Evolutionary conservation across 2,113 vertebrate genomes (phyloP).

Genomic region (Raja brachyura): DNA sequence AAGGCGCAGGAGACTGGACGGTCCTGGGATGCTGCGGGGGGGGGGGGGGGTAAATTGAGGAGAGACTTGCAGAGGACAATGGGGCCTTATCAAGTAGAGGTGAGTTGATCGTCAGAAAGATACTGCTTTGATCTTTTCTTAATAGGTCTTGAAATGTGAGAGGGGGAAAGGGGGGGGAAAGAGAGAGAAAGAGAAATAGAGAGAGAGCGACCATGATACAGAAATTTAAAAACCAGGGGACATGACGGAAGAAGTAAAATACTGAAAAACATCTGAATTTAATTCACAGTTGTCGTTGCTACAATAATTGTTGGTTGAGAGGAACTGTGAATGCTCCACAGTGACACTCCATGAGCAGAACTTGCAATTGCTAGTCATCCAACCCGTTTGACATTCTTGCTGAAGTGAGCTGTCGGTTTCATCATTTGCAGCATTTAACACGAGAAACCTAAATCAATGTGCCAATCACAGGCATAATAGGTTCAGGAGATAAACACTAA

Average conservation of each 20-base stretch:
- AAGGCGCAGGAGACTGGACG: background rate
- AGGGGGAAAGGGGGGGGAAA: too few species aligned
- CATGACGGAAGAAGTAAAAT: background rate
- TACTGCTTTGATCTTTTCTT: too few species aligned
- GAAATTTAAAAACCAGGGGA: background rate
- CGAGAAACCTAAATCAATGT: background rate
- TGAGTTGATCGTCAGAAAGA: too few species aligned
- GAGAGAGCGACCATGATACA: background rate
- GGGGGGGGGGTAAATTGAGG: too few species aligned
- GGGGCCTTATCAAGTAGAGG: background rate
- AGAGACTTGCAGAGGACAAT: background rate
- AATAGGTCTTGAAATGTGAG: too few species aligned
- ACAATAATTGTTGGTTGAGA: background rate
- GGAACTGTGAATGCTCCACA: slow-evolving; percentile 2
- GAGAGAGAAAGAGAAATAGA: too few species aligned
- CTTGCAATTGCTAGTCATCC: background rate
- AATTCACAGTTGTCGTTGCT: background rate
- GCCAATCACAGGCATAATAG: background rate
- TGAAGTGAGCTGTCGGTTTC: background rate
- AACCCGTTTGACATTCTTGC: background rate
- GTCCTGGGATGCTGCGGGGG: background rate
- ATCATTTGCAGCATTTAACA: background rate
- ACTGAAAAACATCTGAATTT: background rate
- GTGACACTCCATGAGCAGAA: background rate
- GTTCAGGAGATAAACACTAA: background rate